Base-by-base conservation (phyloP, 1,140 invertebrate genomes). In the Andricus grossulariae region DNA sequence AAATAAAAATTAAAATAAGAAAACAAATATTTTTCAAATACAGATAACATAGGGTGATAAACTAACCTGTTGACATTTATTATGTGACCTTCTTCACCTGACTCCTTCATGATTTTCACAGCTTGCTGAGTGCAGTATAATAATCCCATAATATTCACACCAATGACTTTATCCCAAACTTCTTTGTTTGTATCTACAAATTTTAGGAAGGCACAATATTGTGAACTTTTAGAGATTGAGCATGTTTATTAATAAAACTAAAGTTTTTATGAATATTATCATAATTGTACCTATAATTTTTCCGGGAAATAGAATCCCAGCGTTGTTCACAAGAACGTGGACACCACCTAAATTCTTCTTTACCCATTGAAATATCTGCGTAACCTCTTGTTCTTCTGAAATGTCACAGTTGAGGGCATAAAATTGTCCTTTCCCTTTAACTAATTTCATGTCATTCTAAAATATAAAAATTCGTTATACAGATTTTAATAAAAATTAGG, bases 291-390 rank as follows among this genome's bases (percentile, higher is more conserved):
- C 91, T 18, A 75, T 83, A 77, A 86, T 92, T 81, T 83, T 80
- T 6, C 85, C 88, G 6, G 73, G 55, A 25, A 83, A 81, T 5
- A 91, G 82, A 0, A 94, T 82, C 8, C 94, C 95, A 8, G 95
- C 95, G 87, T 95, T 95, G 83, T 95, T 95, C 3, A 96, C 87
- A 72, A 95, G 90, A 18, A 96, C 90, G 84, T 95, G 93, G 25
- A 95, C 89, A 12, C 93, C 92, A 10, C 94, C 94, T 50, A 94
- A 88, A 8, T 88, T 91, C 3, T 87, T 82, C 71, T 93, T 92
- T 11, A 94, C 92, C 90, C 91, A 92, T 71, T 91, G 79, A 85
- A 96, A 95, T 72, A 93, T 89, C 12, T 88, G 82, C 15, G 92
- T 79, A 10, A 96, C 93, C 7, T 94, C 92, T 12, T 92, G 88